phyloP scores from a whole-genome alignment of 35 echinoderm and acorn worm genomes.

The Apostichopus parvimensis region DNA sequence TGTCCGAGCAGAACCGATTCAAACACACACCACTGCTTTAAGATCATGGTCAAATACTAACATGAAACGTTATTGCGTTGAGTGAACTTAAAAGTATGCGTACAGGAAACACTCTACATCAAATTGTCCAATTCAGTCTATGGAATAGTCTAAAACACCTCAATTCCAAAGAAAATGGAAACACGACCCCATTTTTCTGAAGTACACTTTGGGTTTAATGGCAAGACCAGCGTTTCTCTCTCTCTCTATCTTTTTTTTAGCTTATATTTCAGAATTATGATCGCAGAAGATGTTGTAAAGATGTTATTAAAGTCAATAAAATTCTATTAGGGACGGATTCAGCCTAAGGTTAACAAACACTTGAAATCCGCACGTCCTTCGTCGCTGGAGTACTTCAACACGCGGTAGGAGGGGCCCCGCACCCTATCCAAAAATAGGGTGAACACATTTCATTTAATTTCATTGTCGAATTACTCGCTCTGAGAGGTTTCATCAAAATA shows the following conservation, averaged over 20 bases:
- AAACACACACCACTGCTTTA: too few species aligned
- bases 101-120: too few species aligned
- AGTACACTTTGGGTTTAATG: constrained; percentile 9
- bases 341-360: constrained; percentile 37
- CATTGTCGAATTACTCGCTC: background rate
- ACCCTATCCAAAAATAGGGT: background rate
- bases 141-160: background rate
- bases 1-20: too few species aligned
- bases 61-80: too few species aligned
- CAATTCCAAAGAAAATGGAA: background rate
- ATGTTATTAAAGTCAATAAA: constrained; percentile 51
- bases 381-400: background rate
- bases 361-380: background rate
- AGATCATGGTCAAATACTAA: too few species aligned
- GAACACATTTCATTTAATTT: background rate
- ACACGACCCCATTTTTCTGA: constrained; percentile 15
- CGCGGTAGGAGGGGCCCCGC: background rate
- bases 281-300: constrained; percentile 28
- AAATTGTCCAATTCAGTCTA: too few species aligned
- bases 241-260: background rate
- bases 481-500: background rate
- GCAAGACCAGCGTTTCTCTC: background rate
- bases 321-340: constrained; percentile 41
- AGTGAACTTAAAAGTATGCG: too few species aligned
- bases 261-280: background rate